Evolutionary conservation across 2,797 vertebrate genomes (phyloP).

Genomic region (Falco berigora): DNA sequence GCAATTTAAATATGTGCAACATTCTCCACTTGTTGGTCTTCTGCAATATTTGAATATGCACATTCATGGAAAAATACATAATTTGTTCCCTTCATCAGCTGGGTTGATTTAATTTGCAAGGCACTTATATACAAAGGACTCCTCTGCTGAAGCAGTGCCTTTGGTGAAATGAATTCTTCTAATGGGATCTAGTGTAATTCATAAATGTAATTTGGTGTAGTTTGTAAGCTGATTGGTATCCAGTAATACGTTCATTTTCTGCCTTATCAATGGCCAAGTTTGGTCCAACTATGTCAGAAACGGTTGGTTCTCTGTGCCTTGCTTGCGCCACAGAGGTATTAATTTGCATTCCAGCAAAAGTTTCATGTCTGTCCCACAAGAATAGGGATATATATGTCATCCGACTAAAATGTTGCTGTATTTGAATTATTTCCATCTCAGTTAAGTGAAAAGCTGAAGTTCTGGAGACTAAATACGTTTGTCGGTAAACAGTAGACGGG

Average conservation of each 20-base stretch:
- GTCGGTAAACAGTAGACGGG: background rate
- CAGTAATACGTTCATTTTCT: background rate
- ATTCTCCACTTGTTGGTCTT: conserved; percentile 23
- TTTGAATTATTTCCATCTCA: background rate
- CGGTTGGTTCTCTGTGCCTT: background rate
- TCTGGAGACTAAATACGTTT: background rate
- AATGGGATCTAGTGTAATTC: conserved; percentile 34
- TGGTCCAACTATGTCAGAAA: background rate
- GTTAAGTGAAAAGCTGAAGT: background rate
- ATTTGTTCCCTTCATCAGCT: background rate
- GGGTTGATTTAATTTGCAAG: conserved; percentile 62
- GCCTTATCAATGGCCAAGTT: background rate
- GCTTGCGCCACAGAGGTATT: background rate
- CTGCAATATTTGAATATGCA: conserved; percentile 66
- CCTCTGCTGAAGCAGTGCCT: conserved; percentile 32
- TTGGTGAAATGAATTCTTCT: conserved; percentile 40
- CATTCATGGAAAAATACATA: background rate
- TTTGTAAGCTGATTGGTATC: background rate
- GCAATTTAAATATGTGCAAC: conserved; percentile 36
- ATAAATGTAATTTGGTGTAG: conserved; percentile 1
- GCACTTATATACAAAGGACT: conserved; percentile 24
- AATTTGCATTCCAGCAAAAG: background rate
- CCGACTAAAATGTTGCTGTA: background rate
- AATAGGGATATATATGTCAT: background rate
- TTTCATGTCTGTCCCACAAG: background rate